Base-by-base conservation (phyloP, 2,113 vertebrate genomes). In the Pao palembangensis region DNA sequence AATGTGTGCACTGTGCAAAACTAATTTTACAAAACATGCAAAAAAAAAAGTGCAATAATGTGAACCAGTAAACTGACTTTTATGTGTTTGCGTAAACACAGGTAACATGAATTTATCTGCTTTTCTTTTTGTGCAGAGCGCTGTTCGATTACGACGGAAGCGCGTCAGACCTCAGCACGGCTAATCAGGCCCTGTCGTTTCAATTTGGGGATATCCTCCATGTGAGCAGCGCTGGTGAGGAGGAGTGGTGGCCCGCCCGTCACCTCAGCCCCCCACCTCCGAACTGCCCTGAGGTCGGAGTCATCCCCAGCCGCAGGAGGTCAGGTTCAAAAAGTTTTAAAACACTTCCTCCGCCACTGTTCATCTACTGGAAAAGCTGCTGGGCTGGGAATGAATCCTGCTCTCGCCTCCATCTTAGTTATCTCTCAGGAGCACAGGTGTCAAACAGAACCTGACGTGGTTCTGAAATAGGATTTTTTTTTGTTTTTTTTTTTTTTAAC, bases 221-320 rank as follows among this genome's bases (percentile, higher is more conserved):
- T 0, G 94, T 99, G 50, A 95, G 96, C 91, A 95, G 95, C 0
- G 93, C 94, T 7, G 94, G 93, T 0, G 97, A 99, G 0, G 96
- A 98, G 34, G 97, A 99, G 64, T 99, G 97, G 97, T 99, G 97
- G 97, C 94, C 98, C 48, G 97, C 95, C 0, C 92, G 95, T 19
- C 93, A 95, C 83, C 91, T 86, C 89, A 98, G 62, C 69, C 87
- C 85, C 38, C 84, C 87, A 1, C 84, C 85, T 50, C 82, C 84
- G 8, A 86, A 84, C 79, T 86, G 84, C 69, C 84, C 79, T 11
- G 95, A 98, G 82, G 93, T 98, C 73, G 97, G 97, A 3, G 94
- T 99, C 75, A 95, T 99, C 82, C 97, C 97, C 86, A 99, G 97
- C 90, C 96, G 96, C 77, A 91, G 93, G 74, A 96, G 97, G 97